Percentiles rank a stretch among this genome's conserved stretches.
Conservation (phyloP, 2,113 vertebrate species). For the Cebidichthys violaceus region DNA sequence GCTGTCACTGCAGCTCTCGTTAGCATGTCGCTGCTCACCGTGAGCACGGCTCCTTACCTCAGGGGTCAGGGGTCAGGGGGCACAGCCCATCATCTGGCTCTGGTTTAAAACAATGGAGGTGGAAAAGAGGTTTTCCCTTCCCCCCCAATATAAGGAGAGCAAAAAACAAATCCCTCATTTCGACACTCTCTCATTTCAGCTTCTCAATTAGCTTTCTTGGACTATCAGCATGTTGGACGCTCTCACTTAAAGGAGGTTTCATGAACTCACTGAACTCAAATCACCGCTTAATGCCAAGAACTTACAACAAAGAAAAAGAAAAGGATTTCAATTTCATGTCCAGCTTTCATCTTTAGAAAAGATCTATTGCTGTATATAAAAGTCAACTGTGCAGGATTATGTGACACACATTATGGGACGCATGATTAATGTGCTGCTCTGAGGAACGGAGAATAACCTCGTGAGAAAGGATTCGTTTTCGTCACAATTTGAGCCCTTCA, state of each 20-base stretch:
- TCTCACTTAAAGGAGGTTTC: constrained; percentile 52
- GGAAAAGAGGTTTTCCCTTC: constrained; percentile 33
- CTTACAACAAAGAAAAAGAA: constrained; percentile 63
- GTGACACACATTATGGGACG: constrained; percentile 40
- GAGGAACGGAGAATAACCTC: constrained; percentile 52
- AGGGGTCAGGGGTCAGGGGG: constrained; percentile 55
- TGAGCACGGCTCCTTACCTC: constrained; percentile 57
- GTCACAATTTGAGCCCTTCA: constrained; percentile 26
- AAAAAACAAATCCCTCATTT: constrained; percentile 50
- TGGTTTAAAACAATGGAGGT: constrained; percentile 84
- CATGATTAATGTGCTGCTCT: constrained; percentile 68
- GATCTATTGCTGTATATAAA: constrained; percentile 67
- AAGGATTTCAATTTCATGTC: constrained; percentile 66
- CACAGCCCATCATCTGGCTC: constrained; percentile 87
- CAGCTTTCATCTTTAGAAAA: constrained; percentile 65
- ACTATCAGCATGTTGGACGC: constrained; percentile 62
- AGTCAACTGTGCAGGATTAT: constrained; percentile 65
- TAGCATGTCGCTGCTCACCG: constrained; percentile 68
- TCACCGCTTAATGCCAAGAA: constrained; percentile 67
- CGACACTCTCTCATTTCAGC: constrained; percentile 41
- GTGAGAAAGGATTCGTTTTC: constrained; percentile 52
- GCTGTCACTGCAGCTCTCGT: constrained; percentile 60
- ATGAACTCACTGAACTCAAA: too few relatives aligned
- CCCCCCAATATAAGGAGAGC: constrained; percentile 37
- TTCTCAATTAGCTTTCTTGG: constrained; percentile 64